Base-by-base conservation (phyloP, 2,888 invertebrate species). In the Rotaria macrura region DNA sequence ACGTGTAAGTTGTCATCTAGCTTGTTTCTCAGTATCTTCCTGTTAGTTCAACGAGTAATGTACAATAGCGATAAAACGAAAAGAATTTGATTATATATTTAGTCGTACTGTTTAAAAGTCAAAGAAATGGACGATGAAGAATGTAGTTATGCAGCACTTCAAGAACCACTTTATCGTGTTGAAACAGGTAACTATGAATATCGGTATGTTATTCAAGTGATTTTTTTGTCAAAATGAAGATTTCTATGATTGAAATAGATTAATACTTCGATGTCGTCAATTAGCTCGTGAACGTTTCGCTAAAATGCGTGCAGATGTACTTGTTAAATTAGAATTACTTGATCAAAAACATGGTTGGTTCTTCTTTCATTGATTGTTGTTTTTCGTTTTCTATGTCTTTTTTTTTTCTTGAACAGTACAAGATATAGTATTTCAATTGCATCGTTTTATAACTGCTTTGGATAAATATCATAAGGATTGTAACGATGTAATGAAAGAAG, bases 41-140 rank as follows among this genome's bases (percentile, higher is more conserved):
- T n/a, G n/a, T n/a, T n/a, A n/a, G n/a, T n/a, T n/a, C n/a, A n/a
- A n/a, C n/a, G n/a, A n/a, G n/a, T n/a, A n/a, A n/a, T n/a, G n/a
- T n/a, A n/a, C n/a, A n/a, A n/a, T n/a, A n/a, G n/a, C n/a, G n/a
- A n/a, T 3, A 25, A 54, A 54, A 23, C 54, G 23, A 54, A 6
- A 84, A 25, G 17, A 74, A 74, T n/a, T 43, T 29, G 25, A 14
- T 47, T 38, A n/a, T 47, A 85, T 54, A 87, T 89, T 72, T 87
- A 92, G 85, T 98, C 98, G 0, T 99, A 99, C 90, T 99, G 99
- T 89, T 92, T 99, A 86, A 99, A 99, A 92, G 96, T 99, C 0
- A 99, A 99, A 90, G 99, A 99, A 91, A 95, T 99, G 95, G 99
- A 99, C 88, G 99, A 99, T 89, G 99, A 99, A 90, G 97, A 98